These are phyloP conservation scores for Nothura maculosa DNA, from an alignment of 2,797 vertebrate species.

Conservation along the genomic window DNA sequence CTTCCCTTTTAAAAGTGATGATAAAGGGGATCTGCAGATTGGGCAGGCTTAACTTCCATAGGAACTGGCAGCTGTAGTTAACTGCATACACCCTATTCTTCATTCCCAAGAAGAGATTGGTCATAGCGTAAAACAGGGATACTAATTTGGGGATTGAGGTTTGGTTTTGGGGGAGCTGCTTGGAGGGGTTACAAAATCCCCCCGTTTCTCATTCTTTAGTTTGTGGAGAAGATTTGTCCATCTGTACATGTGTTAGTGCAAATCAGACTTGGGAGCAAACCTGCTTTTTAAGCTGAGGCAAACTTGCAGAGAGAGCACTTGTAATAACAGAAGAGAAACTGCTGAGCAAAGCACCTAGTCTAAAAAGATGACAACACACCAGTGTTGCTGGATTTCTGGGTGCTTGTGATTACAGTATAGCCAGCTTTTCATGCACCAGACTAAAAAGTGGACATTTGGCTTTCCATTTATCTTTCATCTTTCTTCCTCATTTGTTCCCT, in stretches of 20 bases:
- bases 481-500: neutral
- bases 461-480: neutral
- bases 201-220: neutral
- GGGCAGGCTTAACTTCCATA: neutral
- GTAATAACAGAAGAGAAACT: constrained; percentile 3
- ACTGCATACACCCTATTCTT: neutral
- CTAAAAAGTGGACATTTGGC: neutral
- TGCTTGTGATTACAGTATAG: neutral
- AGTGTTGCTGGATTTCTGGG: neutral
- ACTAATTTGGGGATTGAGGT: neutral
- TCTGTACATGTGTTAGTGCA: neutral
- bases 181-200: neutral
- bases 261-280: neutral
- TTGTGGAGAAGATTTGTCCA: neutral
- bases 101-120: neutral
- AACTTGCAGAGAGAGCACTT: constrained; percentile 24
- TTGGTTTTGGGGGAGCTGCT: neutral
- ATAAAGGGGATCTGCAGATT: neutral
- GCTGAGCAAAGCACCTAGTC: neutral
- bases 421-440: neutral
- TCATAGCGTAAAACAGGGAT: neutral
- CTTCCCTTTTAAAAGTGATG: neutral
- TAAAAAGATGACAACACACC: neutral
- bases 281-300: neutral
- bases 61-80: neutral